Conservation (phyloP, 2,113 vertebrate species). For the Paraplagusia blochii region DNA sequence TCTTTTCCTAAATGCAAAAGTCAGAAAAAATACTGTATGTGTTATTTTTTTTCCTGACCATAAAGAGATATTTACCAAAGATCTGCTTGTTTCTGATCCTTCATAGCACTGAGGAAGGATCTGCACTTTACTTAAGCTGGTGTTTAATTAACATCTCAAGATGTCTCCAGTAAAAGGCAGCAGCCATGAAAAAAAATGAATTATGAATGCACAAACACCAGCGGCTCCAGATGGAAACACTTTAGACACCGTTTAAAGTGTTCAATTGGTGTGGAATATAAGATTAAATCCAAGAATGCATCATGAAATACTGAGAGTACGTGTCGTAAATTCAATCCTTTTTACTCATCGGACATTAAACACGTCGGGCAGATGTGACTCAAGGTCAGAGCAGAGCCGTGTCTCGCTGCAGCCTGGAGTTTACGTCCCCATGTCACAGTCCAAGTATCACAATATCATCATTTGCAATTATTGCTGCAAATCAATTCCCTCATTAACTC, state of each 20-base stretch:
- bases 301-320: too few relatives aligned
- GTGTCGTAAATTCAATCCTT: too few relatives aligned
- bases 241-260: neutral
- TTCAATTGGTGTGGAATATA: too few relatives aligned
- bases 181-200: neutral
- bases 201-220: neutral
- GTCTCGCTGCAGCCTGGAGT: too few relatives aligned
- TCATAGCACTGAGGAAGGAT: too few relatives aligned
- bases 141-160: neutral
- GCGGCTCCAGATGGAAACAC: neutral
- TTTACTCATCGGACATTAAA: too few relatives aligned
- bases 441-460: constrained; percentile 55
- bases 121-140: neutral
- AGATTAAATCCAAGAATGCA: too few relatives aligned
- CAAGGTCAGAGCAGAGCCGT: constrained; percentile 2
- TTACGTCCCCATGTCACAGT: constrained; percentile 51
- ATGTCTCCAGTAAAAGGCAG: neutral
- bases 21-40: too few relatives aligned
- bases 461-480: constrained; percentile 63
- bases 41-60: too few relatives aligned
- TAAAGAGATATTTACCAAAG: too few relatives aligned
- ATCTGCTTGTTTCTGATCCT: too few relatives aligned
- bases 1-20: too few relatives aligned
- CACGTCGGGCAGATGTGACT: constrained; percentile 26
- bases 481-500: constrained; percentile 50